Conservation (phyloP, 2,888 invertebrate genomes). For the Acleris cristana region DNA sequence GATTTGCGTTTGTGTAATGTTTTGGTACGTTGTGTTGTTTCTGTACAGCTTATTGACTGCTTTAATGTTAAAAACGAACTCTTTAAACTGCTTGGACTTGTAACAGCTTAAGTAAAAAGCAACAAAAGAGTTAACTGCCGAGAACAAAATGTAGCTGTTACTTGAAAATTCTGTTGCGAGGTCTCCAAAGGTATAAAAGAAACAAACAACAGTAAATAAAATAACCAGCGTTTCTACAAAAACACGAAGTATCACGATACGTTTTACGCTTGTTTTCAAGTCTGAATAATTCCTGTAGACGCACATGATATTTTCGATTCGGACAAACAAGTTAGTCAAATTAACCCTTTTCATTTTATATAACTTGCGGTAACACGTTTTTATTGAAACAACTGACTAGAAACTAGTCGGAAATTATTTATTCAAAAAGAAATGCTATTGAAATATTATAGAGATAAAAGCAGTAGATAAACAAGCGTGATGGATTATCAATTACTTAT, state of each 20-base stretch:
- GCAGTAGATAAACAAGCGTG: no score
- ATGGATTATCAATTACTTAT: no score
- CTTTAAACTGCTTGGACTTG: background rate
- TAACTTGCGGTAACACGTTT: no score
- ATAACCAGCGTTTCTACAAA: background rate
- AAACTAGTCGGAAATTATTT: no score
- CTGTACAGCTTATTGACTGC: background rate
- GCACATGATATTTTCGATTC: slow-evolving; percentile 2
- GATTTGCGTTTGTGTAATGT: background rate
- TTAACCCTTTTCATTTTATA: background rate
- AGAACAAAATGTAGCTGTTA: background rate
- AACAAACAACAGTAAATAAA: background rate
- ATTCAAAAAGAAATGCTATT: no score
- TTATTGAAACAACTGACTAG: no score
- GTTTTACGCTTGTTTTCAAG: background rate
- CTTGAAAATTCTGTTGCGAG: background rate
- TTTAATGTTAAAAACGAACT: background rate
- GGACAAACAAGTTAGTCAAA: background rate
- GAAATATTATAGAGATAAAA: no score
- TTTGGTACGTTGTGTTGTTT: background rate
- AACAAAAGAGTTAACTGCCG: background rate
- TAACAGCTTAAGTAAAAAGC: background rate
- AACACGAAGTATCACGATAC: background rate
- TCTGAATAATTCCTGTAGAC: background rate
- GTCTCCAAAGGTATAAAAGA: background rate